phyloP scores from a whole-genome alignment of 2,113 vertebrate species.

The Ellobius talpinus region DNA sequence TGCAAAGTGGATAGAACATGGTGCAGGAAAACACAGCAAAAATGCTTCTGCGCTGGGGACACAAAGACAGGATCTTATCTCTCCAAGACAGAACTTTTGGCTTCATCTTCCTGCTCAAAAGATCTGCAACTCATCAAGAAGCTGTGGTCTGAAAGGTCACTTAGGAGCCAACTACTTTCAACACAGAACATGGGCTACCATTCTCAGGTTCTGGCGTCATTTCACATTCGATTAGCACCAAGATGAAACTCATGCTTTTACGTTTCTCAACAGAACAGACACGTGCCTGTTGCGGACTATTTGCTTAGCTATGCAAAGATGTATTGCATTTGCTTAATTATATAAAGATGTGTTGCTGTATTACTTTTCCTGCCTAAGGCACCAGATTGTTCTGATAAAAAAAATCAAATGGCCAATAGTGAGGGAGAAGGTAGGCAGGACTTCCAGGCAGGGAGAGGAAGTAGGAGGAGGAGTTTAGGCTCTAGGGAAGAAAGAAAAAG shows the following conservation, averaged over 20 bases:
- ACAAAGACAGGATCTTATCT: constrained; percentile 40
- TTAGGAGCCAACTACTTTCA: background rate
- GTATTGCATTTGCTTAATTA: background rate
- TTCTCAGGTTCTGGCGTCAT: background rate
- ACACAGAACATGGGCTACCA: background rate
- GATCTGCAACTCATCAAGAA: constrained; percentile 1
- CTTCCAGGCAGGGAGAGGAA: background rate
- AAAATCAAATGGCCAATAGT: background rate
- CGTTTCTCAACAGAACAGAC: background rate
- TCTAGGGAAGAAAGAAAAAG: background rate
- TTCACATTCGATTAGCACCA: background rate
- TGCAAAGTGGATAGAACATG: constrained; percentile 38
- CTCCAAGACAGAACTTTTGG: background rate
- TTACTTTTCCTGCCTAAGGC: background rate
- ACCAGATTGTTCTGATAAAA: background rate
- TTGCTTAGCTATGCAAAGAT: background rate
- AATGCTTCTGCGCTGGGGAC: constrained; percentile 33
- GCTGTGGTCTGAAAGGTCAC: constrained; percentile 52
- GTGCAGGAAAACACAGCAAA: constrained; percentile 30
- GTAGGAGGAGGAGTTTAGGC: background rate
- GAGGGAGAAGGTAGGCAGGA: background rate
- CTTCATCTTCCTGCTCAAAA: constrained; percentile 39
- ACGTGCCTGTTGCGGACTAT: background rate
- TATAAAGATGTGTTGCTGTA: background rate
- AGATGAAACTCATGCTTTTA: background rate